phyloP scores from a whole-genome alignment of 2,797 vertebrate species.

The Syndactyla subalaris region DNA sequence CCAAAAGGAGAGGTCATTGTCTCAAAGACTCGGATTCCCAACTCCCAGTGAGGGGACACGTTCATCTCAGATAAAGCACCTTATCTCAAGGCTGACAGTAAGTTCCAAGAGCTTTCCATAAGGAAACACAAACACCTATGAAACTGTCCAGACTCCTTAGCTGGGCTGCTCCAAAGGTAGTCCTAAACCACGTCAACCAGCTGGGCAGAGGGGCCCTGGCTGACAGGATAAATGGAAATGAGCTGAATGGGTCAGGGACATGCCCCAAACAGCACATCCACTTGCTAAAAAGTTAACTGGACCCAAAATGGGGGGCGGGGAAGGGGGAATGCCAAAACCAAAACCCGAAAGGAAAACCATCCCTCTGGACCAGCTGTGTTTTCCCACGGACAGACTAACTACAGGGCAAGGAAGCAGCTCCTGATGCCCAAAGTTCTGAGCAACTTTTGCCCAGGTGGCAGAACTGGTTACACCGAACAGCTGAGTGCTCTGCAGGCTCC shows the following conservation, averaged over 20 bases:
- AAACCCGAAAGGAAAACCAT: not conserved
- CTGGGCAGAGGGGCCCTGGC: not conserved
- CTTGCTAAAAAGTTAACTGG: not conserved
- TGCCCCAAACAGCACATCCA: not conserved
- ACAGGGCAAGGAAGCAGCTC: not conserved
- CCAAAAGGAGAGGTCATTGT: not conserved
- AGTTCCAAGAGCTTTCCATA: not conserved
- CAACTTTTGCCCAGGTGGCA: not conserved
- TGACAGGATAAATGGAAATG: not conserved
- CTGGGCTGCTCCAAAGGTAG: not conserved
- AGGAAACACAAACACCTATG: not conserved
- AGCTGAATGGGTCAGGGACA: not conserved
- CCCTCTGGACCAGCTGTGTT: not conserved
- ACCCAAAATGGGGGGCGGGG: accelerated
- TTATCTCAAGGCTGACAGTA: not conserved
- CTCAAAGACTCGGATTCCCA: not conserved
- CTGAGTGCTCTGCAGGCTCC: not conserved
- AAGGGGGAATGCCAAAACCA: accelerated
- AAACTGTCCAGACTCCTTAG: not conserved
- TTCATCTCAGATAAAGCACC: not conserved
- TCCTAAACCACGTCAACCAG: accelerated
- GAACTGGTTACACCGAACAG: not conserved
- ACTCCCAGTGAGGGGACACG: accelerated
- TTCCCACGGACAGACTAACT: not conserved
- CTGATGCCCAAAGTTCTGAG: not conserved